Base-by-base conservation (phyloP, 2,113 vertebrate genomes). In the Gobio gobio region DNA sequence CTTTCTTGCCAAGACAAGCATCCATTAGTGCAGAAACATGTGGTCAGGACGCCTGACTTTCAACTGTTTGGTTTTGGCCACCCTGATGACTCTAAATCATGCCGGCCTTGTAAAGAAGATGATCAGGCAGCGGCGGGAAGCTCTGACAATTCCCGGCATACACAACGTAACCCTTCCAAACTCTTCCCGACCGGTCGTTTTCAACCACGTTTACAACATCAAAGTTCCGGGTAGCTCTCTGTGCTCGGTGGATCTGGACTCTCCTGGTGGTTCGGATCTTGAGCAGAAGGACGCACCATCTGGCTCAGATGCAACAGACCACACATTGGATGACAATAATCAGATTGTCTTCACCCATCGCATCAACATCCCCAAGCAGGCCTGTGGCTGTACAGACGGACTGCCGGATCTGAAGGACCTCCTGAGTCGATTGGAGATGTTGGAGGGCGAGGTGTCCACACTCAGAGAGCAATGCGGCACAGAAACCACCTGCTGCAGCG, bases 331-430 rank as follows among this genome's bases (percentile, higher is more conserved):
- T 0, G 94, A 93, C 33, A 96, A 94, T 58, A 98, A 97, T 93
- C 97, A 99, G 93, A 98, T 99, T 0, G 91, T 99, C 88, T 99
- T 99, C 93, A 99, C 97, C 0, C 98, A 99, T 75, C 97, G 96
- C 54, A 99, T 99, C 91, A 98, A 97, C 90, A 97, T 99, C 83
- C 98, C 98, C 4, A 95, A 94, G 4, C 91, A 92, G 86, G 97
- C 96, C 10, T 99, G 98, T 1, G 96, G 96, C 22, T 99, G 98
- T n/a, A 90, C 87, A 0, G 93, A 96, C 0, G 94, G 94, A 29
- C 9, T 91, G 82, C 96, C 96, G 0, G 95, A 95, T 8, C 89
- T 99, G 70, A 97, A 97, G 87, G 96, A 96, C 16, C 96, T 99
- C 43, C 90, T 99, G 88, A 96, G 87, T 93, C 94, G 98, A 8